Evolutionary conservation across 2,888 invertebrate species (phyloP).

Genomic region (Uropetala carovei): DNA sequence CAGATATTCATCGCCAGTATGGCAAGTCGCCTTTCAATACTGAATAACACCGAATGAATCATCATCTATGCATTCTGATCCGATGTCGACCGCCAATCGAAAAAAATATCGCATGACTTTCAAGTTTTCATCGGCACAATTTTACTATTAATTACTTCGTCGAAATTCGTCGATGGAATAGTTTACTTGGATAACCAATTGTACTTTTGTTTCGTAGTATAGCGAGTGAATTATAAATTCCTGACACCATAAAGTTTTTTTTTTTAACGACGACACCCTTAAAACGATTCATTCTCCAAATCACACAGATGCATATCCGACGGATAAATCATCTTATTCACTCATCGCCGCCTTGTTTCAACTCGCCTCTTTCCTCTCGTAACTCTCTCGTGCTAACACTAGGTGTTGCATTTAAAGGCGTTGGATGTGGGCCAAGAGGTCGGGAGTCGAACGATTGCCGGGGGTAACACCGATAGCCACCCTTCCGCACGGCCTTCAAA

Average conservation of each 20-base stretch:
- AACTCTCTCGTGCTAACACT: background rate
- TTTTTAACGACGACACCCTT: no score
- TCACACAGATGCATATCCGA: background rate
- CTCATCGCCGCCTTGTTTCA: background rate
- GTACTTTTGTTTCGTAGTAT: background rate
- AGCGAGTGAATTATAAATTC: background rate
- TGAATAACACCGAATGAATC: background rate
- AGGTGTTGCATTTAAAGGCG: background rate
- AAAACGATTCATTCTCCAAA: no score
- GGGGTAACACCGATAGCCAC: background rate
- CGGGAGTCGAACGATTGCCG: background rate
- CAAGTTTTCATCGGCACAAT: no score
- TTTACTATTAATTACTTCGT: background rate
- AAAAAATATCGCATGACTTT: no score
- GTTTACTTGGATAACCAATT: background rate
- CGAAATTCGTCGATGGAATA: background rate
- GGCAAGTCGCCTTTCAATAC: background rate
- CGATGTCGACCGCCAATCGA: background rate
- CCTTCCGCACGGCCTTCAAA: background rate
- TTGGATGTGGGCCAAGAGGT: conserved; percentile 5
- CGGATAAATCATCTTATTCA: background rate
- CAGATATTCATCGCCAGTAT: conserved; percentile 40
- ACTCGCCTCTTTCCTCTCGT: background rate
- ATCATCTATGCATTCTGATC: background rate
- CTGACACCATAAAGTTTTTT: no score